Evolutionary conservation across 2,797 vertebrate genomes (phyloP).

Genomic region (Arnoldichthys spilopterus): DNA sequence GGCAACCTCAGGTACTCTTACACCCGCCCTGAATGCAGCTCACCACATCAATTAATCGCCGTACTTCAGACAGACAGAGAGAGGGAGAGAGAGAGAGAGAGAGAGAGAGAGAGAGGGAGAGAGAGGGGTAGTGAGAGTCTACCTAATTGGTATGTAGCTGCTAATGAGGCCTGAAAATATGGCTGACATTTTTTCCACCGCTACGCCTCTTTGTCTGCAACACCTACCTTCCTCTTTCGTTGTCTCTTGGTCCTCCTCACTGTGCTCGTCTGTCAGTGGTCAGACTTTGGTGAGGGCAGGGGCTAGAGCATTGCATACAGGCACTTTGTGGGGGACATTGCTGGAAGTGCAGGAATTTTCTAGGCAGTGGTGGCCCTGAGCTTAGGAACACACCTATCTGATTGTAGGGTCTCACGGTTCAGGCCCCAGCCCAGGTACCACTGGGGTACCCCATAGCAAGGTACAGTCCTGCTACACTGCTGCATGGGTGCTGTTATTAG

Average conservation of each 20-base stretch:
- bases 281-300: too few relatives aligned
- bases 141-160: conserved; percentile 56
- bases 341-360: too few relatives aligned
- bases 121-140: neutral
- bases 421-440: too few relatives aligned
- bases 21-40: conserved; percentile 66
- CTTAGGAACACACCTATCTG: too few relatives aligned
- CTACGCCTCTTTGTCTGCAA: conserved; percentile 15
- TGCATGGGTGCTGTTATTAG: too few relatives aligned
- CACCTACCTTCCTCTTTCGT: neutral
- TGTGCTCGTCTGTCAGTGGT: too few relatives aligned
- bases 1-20: conserved; percentile 92
- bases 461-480: too few relatives aligned
- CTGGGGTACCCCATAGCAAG: too few relatives aligned
- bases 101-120: conserved; percentile 6
- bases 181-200: conserved; percentile 23
- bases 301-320: too few relatives aligned
- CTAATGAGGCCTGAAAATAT: conserved; percentile 52
- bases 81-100: conserved; percentile 13
- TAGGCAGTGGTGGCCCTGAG: too few relatives aligned
- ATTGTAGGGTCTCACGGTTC: too few relatives aligned
- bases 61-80: conserved; percentile 40
- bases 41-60: conserved; percentile 66
- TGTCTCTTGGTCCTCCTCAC: neutral
- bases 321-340: too few relatives aligned